These are phyloP conservation scores for Amphiduros pacificus DNA, from an alignment of 2,888 invertebrate genomes.

Conservation along the genomic window DNA sequence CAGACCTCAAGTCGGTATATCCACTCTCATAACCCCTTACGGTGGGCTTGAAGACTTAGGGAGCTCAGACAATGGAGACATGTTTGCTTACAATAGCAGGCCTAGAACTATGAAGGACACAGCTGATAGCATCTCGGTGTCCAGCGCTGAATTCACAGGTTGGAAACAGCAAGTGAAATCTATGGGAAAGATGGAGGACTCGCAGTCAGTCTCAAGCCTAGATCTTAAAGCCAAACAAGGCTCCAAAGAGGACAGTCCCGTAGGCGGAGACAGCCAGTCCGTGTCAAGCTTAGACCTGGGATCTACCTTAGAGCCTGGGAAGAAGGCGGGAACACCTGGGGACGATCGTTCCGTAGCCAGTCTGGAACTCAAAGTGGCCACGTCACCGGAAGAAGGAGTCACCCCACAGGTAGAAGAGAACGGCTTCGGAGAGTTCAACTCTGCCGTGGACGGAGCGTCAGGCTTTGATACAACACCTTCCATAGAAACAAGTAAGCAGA, in stretches of 20 bases:
- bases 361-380: conserved; percentile 39
- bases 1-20: conserved; percentile 8
- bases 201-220: conserved; percentile 52
- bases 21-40: conserved; percentile 8
- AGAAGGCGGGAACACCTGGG: conserved; percentile 29
- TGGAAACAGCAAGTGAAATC: conserved; percentile 17
- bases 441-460: conserved; percentile 12
- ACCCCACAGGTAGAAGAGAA: not conserved
- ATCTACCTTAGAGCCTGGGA: not conserved
- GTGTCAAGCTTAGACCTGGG: conserved; percentile 51
- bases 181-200: conserved; percentile 33
- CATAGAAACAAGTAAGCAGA: too few relatives aligned
- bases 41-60: conserved; percentile 11
- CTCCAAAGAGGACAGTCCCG: conserved; percentile 25
- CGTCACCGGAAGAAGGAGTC: conserved; percentile 4
- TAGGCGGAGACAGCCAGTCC: conserved; percentile 46
- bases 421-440: conserved; percentile 17
- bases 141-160: conserved; percentile 29
- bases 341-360: conserved; percentile 51
- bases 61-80: not conserved
- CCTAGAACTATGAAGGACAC: conserved; percentile 8
- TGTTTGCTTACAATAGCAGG: conserved; percentile 16
- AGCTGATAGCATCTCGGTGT: conserved; percentile 5
- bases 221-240: conserved; percentile 34
- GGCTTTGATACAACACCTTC: too few relatives aligned